Evolutionary conservation across 2,113 vertebrate genomes (phyloP), one percentile per base, ranked within the genome.

Genomic region (Chaetorhynchus papuensis): DNA sequence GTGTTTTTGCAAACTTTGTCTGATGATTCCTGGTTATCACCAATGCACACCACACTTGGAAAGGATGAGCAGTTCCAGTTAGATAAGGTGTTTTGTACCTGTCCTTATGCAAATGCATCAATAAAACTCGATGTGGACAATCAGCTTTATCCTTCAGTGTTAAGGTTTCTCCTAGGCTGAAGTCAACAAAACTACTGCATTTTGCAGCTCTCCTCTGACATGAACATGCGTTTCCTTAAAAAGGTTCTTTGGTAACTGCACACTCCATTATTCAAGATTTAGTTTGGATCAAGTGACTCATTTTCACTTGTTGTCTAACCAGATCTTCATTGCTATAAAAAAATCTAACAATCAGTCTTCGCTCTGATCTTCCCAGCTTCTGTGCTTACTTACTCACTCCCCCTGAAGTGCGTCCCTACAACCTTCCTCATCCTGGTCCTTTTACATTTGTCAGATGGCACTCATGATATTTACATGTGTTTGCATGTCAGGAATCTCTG

Each of bases 401-500:
- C 24, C n/a, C 76, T 68, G 60, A 96, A 94, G 21, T 87, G 60
- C 1, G 1, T 90, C 88, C 83, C 50, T 75, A 56, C 69, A 75
- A 17, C 60, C 33, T 92, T 89, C 79, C 47, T 94, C 63, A 94
- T 94, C 37, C 79, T 41, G 50, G 76, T 74, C 44, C 64, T 95
- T 94, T 78, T 78, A 75, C 28, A 4, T 81, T 94, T 90, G 60
- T 90, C 82, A 90, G 90, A 95, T 89, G 87, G 92, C 79, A 95
- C 17, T 89, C 52, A 83, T 64, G 85, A 66, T 94, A 95, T 86
- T 93, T 96, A 75, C 84, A 78, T 95, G 86, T 93, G 65, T 90
- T 92, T 97, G 64, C 94, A 92, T 84, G 96, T 92, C 94, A 97
- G 69, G 92, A 97, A 96, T 95, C 88, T 41, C 72, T 83, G n/a